Conservation (phyloP, 2,113 vertebrate genomes). For the Astatotilapia flaviijosephi region DNA sequence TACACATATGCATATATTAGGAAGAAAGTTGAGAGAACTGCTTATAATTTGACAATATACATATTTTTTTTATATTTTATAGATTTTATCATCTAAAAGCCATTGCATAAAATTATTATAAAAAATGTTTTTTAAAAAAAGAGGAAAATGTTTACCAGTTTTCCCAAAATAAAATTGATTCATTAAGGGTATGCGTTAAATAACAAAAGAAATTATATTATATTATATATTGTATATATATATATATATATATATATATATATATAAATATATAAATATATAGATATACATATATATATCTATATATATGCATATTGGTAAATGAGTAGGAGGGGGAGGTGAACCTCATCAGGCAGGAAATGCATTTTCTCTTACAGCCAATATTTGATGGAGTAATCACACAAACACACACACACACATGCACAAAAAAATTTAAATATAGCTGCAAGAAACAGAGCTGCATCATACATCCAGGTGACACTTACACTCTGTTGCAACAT, state of each 20-base stretch:
- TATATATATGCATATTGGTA: background rate
- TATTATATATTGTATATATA: background rate
- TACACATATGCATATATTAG: background rate
- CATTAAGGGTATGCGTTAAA: background rate
- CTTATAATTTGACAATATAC: background rate
- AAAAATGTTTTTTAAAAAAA: background rate
- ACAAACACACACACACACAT: background rate
- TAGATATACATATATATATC: fast-evolving
- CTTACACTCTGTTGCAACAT: conserved; percentile 39
- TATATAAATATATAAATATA: fast-evolving
- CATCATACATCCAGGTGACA: conserved; percentile 41
- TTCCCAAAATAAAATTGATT: background rate
- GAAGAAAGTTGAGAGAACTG: background rate
- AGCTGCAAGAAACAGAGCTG: conserved; percentile 1
- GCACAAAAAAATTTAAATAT: conserved; percentile 12
- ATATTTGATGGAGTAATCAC: conserved; percentile 34
- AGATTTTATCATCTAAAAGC: background rate
- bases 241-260: fast-evolving
- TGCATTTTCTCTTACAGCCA: conserved; percentile 26
- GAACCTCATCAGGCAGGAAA: conserved; percentile 36
- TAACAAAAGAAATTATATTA: background rate
- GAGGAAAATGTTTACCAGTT: background rate
- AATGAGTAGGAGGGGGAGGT: background rate
- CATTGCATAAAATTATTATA: background rate
- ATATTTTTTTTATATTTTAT: background rate